Evolutionary conservation across 2,113 vertebrate genomes (phyloP).

Genomic region (Tautogolabrus adspersus): DNA sequence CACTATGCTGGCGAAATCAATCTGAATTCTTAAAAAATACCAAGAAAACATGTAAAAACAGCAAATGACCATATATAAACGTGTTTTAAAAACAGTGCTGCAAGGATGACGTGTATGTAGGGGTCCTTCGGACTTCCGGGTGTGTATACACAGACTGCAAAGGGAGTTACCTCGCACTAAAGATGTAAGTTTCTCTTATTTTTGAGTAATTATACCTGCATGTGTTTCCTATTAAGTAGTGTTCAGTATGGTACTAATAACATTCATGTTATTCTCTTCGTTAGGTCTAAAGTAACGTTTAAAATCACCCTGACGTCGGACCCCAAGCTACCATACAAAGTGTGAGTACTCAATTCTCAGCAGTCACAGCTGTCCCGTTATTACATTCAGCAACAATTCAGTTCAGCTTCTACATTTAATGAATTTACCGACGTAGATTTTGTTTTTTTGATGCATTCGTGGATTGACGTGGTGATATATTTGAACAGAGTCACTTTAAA

Average conservation of each 20-base stretch:
- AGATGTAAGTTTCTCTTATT: slow-evolving; percentile 74
- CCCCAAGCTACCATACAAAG: slow-evolving; percentile 86
- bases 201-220: not conserved
- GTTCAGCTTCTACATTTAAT: not conserved
- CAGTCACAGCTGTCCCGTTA: not conserved
- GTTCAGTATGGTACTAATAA: not conserved
- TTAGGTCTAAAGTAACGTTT: slow-evolving; percentile 88
- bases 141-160: slow-evolving; percentile 61
- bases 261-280: not conserved
- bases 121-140: slow-evolving; percentile 82
- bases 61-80: not conserved
- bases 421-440: not conserved
- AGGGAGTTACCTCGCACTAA: slow-evolving; percentile 29
- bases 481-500: not conserved
- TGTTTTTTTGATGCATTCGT: not conserved
- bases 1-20: rapidly evolving
- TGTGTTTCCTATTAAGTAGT: rapidly evolving
- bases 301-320: slow-evolving; percentile 89
- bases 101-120: slow-evolving; percentile 80
- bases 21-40: rapidly evolving
- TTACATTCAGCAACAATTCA: not conserved
- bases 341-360: slow-evolving; percentile 81
- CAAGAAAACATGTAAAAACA: rapidly evolving
- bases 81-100: not conserved
- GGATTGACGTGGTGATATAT: not conserved